phyloP scores from a whole-genome alignment of 2,888 invertebrate species.

The Busseola fusca region DNA sequence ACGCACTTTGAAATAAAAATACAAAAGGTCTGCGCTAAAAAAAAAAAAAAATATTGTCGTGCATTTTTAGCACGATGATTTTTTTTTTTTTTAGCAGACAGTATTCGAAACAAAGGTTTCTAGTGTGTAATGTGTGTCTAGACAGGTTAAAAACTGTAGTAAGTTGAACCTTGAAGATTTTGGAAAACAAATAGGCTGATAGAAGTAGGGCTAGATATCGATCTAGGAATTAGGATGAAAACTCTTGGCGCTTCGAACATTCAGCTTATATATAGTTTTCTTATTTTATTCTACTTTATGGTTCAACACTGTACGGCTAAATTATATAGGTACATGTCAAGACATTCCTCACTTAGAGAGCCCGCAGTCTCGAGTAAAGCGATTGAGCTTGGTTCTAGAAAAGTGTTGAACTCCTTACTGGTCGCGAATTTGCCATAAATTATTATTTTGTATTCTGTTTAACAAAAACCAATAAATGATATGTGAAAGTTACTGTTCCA shows the following conservation, averaged over 20 bases:
- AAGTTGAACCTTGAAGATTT: not conserved
- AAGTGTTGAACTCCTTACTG: not conserved
- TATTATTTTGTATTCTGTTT: not conserved
- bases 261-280: not conserved
- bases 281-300: conserved; percentile 2
- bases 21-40: conserved; percentile 15
- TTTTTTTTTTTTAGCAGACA: not conserved
- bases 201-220: too few relatives aligned
- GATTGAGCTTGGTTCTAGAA: conserved; percentile 20
- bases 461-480: conserved; percentile 16
- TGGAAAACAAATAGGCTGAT: not conserved
- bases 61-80: not conserved
- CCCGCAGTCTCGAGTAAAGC: conserved; percentile 5
- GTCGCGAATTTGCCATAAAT: not conserved
- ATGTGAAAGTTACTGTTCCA: conserved; percentile 26
- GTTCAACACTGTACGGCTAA: not conserved
- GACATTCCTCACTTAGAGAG: not conserved
- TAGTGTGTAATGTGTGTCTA: not conserved
- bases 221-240: not conserved
- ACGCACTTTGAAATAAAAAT: conserved; percentile 15
- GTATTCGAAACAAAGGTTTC: not conserved
- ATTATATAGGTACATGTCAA: not conserved
- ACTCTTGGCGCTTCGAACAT: not conserved
- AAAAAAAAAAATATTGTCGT: too few relatives aligned
- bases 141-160: too few relatives aligned